Conservation (phyloP, 2,113 vertebrate species). For the Plecturocebus donacophilus region DNA sequence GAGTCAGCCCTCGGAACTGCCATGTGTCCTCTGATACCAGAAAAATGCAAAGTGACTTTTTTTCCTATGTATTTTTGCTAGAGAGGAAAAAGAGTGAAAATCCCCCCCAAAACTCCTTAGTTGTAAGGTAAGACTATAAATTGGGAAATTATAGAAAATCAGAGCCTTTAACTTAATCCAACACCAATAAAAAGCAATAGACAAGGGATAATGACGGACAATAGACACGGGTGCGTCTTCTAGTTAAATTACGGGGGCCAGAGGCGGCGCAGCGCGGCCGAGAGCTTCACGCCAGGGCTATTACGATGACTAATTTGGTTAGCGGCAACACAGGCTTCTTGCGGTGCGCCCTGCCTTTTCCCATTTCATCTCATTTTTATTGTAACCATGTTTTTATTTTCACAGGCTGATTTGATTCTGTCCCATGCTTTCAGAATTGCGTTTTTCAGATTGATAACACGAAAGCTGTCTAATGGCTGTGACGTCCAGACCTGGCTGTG, state of each 20-base stretch:
- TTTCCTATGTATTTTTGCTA: not conserved
- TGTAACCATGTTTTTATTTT: slow-evolving; percentile 61
- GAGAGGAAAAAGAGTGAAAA: not conserved
- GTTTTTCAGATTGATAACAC: slow-evolving; percentile 47
- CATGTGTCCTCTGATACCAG: not conserved
- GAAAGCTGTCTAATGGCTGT: not conserved
- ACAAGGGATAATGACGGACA: not conserved
- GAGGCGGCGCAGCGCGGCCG: fast-evolving
- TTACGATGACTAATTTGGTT: slow-evolving; percentile 36
- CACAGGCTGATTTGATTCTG: slow-evolving; percentile 46
- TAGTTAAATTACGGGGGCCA: not conserved
- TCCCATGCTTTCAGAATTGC: slow-evolving; percentile 40
- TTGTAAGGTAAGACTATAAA: slow-evolving; percentile 25
- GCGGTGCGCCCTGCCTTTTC: not conserved
- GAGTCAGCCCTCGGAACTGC: not conserved
- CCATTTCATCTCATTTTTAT: slow-evolving; percentile 34
- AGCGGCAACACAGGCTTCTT: not conserved
- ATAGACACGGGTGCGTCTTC: slow-evolving; percentile 25
- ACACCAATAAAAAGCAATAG: slow-evolving; percentile 7
- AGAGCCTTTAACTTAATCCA: slow-evolving; percentile 55
- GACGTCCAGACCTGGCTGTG: not conserved
- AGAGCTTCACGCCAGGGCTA: not conserved
- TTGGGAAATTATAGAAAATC: slow-evolving; percentile 57
- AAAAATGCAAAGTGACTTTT: not conserved
- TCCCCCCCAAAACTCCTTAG: no score